Evolutionary conservation across 2,888 invertebrate genomes (phyloP).

Genomic region (Pelosia muscerda): DNA sequence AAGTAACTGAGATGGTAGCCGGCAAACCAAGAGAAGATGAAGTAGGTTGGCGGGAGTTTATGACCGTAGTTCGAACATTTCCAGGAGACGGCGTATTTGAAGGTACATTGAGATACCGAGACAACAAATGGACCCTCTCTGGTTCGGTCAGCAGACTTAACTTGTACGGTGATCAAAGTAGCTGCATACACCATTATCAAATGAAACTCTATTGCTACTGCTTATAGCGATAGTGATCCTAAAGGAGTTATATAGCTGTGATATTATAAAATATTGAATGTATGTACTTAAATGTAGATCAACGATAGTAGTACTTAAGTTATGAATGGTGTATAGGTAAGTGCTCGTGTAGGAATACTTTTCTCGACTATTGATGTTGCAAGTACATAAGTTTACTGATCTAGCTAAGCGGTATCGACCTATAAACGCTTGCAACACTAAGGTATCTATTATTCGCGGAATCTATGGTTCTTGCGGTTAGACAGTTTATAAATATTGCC

Average conservation of each 20-base stretch:
- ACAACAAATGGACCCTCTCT: constrained; percentile 79
- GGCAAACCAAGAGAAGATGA: constrained; percentile 69
- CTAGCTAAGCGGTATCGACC: background rate
- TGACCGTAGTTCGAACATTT: constrained; percentile 87
- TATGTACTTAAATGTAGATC: constrained; percentile 32
- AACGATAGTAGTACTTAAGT: background rate
- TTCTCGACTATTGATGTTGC: background rate
- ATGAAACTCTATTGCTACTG: constrained; percentile 94
- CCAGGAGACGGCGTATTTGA: constrained; percentile 93
- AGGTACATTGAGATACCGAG: constrained; percentile 88
- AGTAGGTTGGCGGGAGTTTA: constrained; percentile 87
- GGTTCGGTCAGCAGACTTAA: constrained; percentile 93
- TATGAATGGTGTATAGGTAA: background rate
- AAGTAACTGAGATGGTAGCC: constrained; percentile 88
- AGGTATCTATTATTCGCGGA: background rate
- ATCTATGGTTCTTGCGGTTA: background rate
- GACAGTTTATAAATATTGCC: no score
- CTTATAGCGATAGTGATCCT: constrained; percentile 44
- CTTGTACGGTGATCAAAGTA: constrained; percentile 93
- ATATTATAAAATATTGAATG: constrained; percentile 48
- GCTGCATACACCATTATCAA: constrained; percentile 91
- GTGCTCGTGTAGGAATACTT: background rate
- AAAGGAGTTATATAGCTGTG: constrained; percentile 54
- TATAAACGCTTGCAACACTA: background rate
- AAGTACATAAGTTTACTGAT: background rate